phyloP scores from a whole-genome alignment of 2,888 invertebrate species.

The Diplazon laetatorius region DNA sequence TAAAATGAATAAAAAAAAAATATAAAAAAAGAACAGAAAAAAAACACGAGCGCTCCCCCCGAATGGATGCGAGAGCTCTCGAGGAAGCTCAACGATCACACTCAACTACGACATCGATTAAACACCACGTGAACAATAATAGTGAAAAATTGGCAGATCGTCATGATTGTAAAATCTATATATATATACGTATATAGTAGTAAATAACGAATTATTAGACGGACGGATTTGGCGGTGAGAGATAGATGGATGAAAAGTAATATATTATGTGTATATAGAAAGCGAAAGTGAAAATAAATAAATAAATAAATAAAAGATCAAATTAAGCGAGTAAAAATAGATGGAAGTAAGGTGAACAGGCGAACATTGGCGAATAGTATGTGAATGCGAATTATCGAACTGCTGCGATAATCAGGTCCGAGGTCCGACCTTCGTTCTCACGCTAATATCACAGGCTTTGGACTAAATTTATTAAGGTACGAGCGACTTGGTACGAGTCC shows the following conservation, averaged over 20 bases:
- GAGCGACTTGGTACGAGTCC: slow-evolving; percentile 32
- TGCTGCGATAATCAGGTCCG: background rate
- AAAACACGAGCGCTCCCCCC: slow-evolving; percentile 44
- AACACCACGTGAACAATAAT: slow-evolving; percentile 53
- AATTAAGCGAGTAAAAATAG: slow-evolving; percentile 53
- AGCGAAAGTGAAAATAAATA: slow-evolving; percentile 26
- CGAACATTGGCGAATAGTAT: slow-evolving; percentile 26
- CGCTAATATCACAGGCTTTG: slow-evolving; percentile 59
- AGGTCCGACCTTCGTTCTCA: slow-evolving; percentile 6
- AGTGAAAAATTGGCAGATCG: slow-evolving; percentile 47
- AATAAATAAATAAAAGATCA: slow-evolving; percentile 41
- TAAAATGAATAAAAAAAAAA: slow-evolving; percentile 51
- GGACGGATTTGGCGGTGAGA: slow-evolving; percentile 55
- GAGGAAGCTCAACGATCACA: slow-evolving; percentile 58
- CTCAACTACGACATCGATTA: slow-evolving; percentile 48
- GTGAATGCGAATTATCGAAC: slow-evolving; percentile 29
- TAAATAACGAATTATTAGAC: slow-evolving; percentile 48
- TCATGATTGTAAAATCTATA: slow-evolving; percentile 27
- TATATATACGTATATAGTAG: slow-evolving; percentile 29
- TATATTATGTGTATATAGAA: slow-evolving; percentile 25
- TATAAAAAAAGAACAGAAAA: slow-evolving; percentile 10
- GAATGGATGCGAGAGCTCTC: slow-evolving; percentile 49
- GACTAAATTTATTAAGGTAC: slow-evolving; percentile 43
- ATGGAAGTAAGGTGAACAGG: slow-evolving; percentile 38
- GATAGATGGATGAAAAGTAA: slow-evolving; percentile 23